Evolutionary conservation across 2,888 invertebrate genomes (phyloP).

Genomic region (Antheraea assamensis): DNA sequence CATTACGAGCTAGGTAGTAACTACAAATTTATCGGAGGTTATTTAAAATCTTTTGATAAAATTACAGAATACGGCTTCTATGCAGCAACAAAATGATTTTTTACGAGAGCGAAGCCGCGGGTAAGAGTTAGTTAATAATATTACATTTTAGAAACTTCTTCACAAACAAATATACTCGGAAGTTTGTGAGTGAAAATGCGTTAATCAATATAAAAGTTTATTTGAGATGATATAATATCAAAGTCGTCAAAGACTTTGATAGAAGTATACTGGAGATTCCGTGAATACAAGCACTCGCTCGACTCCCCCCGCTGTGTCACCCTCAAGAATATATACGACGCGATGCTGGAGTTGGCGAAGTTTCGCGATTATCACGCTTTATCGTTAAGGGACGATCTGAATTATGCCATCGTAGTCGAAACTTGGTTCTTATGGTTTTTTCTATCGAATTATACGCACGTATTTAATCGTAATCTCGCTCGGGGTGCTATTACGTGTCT

Average conservation of each 20-base stretch:
- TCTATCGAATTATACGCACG: not conserved
- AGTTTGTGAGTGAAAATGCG: not conserved
- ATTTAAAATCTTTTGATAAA: too few species aligned
- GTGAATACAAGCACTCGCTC: slow-evolving; percentile 23
- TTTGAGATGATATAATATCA: slow-evolving; percentile 26
- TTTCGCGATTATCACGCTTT: slow-evolving; percentile 23
- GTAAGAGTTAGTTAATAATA: not conserved
- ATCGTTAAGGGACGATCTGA: slow-evolving; percentile 8
- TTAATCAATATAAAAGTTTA: slow-evolving; percentile 26
- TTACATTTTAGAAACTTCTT: not conserved
- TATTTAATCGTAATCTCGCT: not conserved
- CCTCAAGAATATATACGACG: slow-evolving; percentile 3
- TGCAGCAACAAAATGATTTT: too few species aligned
- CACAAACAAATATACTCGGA: not conserved
- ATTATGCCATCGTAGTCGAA: slow-evolving; percentile 25
- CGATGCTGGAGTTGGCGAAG: slow-evolving; percentile 25
- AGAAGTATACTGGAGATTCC: slow-evolving; percentile 22
- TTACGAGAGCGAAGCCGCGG: too few species aligned
- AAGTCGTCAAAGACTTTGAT: slow-evolving; percentile 29
- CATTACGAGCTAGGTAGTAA: too few species aligned
- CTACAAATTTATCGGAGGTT: too few species aligned
- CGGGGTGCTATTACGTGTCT: not conserved
- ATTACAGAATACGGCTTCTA: too few species aligned
- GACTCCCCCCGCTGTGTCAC: not conserved
- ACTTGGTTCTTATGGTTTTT: slow-evolving; percentile 50